Evolutionary conservation across 2,888 invertebrate genomes (phyloP).

Genomic region (Orgyia antiqua): DNA sequence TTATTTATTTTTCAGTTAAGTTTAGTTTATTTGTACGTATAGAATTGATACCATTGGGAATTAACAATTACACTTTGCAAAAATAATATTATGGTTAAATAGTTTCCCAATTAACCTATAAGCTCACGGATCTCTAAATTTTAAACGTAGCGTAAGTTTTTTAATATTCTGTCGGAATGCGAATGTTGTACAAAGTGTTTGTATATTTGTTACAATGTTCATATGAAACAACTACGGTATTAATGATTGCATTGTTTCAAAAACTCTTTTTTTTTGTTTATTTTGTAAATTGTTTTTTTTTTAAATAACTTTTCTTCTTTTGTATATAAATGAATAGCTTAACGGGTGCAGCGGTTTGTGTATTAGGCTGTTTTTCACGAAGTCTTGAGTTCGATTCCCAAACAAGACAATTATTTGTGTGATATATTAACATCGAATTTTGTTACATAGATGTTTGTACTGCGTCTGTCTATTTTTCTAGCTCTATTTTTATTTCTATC

Average conservation of each 20-base stretch:
- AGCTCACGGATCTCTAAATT: constrained; percentile 19
- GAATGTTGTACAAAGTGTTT: constrained; percentile 7
- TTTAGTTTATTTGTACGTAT: no score
- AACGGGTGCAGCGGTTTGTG: no score
- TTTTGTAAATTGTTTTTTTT: no score
- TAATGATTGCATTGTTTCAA: constrained; percentile 9
- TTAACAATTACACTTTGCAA: neutral
- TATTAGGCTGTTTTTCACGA: no score
- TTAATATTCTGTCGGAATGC: constrained; percentile 38
- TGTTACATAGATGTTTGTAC: neutral
- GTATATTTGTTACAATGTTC: constrained; percentile 3
- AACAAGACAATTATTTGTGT: neutral
- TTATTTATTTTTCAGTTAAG: no score
- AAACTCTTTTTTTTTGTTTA: no score
- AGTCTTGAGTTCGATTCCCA: neutral
- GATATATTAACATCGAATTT: no score
- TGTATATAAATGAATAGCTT: no score
- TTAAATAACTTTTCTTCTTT: no score
- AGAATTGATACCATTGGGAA: no score
- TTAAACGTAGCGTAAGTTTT: constrained; percentile 39
- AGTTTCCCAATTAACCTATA: neutral
- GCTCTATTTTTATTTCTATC: no score
- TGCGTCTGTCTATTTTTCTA: neutral
- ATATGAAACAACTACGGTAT: constrained; percentile 1
- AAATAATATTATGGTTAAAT: neutral